Percentiles rank a stretch among this genome's conserved stretches.
phyloP scores from a whole-genome alignment of 2,888 invertebrate species.

The Serripes groenlandicus region DNA sequence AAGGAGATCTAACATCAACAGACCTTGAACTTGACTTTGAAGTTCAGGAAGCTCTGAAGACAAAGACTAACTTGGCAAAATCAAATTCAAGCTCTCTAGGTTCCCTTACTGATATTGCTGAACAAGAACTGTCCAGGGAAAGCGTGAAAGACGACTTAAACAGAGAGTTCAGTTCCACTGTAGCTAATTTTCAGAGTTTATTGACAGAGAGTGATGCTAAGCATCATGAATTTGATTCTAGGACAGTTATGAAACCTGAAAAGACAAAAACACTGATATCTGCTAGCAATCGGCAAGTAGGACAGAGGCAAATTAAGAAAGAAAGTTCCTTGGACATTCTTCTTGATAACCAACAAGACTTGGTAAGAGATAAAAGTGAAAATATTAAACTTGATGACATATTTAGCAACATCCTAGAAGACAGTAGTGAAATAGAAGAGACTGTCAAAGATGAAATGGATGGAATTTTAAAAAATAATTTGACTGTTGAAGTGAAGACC shows the following conservation, averaged over 20 bases:
- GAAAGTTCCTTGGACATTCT: conserved; percentile 54
- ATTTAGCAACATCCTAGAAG: too few relatives aligned
- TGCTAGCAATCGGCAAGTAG: too few relatives aligned
- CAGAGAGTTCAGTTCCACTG: conserved; percentile 1
- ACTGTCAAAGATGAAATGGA: neutral
- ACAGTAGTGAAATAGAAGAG: too few relatives aligned
- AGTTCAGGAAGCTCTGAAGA: conserved; percentile 17
- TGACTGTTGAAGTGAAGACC: neutral
- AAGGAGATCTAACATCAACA: conserved; percentile 30
- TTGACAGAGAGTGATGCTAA: too few relatives aligned
- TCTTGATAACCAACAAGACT: conserved; percentile 49
- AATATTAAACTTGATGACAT: conserved; percentile 50
- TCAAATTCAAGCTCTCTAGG: conserved; percentile 16
- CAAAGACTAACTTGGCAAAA: neutral
- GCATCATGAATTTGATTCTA: too few relatives aligned
- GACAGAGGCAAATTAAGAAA: neutral
- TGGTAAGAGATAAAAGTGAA: conserved; percentile 28
- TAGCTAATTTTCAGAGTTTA: neutral
- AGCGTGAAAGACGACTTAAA: neutral
- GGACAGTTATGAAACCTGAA: too few relatives aligned
- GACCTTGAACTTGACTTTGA: conserved; percentile 5
- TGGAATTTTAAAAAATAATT: neutral
- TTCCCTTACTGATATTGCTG: conserved; percentile 7
- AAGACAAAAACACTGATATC: too few relatives aligned
- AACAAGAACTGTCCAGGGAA: neutral